Conservation (phyloP, 2,113 vertebrate genomes). For the Cyanoramphus novaezelandiae region DNA sequence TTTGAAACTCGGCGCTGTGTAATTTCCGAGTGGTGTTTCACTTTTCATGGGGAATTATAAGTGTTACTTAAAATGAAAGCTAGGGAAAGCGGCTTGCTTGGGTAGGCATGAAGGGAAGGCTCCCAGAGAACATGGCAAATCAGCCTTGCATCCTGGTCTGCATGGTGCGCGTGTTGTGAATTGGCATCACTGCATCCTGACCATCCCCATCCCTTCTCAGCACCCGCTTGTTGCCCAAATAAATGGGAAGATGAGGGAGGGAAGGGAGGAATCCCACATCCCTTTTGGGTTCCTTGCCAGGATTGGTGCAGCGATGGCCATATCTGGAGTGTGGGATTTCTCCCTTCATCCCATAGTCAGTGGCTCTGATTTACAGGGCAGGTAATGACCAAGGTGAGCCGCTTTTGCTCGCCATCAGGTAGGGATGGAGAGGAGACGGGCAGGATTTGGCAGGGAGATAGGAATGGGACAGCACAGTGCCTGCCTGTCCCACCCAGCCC, state of each 20-base stretch:
- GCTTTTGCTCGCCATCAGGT: neutral
- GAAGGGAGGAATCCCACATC: neutral
- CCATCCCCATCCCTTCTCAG: neutral
- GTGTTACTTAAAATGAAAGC: neutral
- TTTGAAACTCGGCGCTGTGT: fast-evolving
- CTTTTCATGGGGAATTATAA: neutral
- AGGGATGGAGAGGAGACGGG: neutral
- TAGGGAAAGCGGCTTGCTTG: neutral
- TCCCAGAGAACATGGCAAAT: neutral
- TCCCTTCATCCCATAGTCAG: fast-evolving
- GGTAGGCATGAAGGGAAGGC: neutral
- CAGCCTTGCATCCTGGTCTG: neutral
- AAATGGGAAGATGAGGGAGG: fast-evolving
- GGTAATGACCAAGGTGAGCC: fast-evolving
- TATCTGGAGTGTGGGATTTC: neutral
- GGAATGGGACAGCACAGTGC: neutral
- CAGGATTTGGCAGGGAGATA: neutral
- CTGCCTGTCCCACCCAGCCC: neutral
- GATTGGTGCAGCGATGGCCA: fast-evolving
- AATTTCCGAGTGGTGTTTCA: neutral
- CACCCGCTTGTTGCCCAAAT: fast-evolving
- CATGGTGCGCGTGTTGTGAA: fast-evolving
- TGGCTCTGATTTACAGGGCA: neutral
- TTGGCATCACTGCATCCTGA: neutral
- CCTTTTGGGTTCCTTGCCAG: neutral